Evolutionary conservation across 2,797 vertebrate genomes (phyloP).

Genomic region (Adrianichthys oophorus): DNA sequence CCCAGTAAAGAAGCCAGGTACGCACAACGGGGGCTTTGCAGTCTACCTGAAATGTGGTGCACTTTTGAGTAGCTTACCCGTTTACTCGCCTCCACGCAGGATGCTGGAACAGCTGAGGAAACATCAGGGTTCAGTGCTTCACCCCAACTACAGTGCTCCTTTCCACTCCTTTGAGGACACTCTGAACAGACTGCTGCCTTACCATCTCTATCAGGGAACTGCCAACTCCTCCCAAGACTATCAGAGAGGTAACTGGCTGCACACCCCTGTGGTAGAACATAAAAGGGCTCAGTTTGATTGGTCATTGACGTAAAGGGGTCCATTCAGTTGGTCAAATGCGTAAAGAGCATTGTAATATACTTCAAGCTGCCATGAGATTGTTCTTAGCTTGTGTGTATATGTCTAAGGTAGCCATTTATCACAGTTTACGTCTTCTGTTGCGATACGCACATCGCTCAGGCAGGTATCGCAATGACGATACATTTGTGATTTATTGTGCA

Average conservation of each 20-base stretch:
- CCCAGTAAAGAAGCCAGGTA: conserved; percentile 94
- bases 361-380: too few species aligned
- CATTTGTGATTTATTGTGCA: too few species aligned
- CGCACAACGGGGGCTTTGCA: conserved; percentile 27
- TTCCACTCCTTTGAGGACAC: conserved; percentile 89
- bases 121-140: conserved; percentile 90
- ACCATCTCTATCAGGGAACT: conserved; percentile 94
- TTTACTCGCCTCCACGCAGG: conserved; percentile 60
- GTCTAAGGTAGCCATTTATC: too few species aligned
- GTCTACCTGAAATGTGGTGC: neutral
- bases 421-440: too few species aligned
- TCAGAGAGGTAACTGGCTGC: conserved; percentile 75
- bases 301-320: too few species aligned
- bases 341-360: too few species aligned
- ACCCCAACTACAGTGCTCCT: conserved; percentile 88
- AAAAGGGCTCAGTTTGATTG: too few species aligned
- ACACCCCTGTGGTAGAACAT: too few species aligned
- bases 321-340: too few species aligned
- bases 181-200: conserved; percentile 87
- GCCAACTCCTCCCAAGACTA: conserved; percentile 85
- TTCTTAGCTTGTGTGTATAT: too few species aligned
- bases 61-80: conserved; percentile 8
- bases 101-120: conserved; percentile 92
- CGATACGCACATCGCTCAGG: too few species aligned
- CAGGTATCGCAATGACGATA: too few species aligned